phyloP scores from a whole-genome alignment of 2,113 vertebrate genomes.

The Tympanuchus pallidicinctus region DNA sequence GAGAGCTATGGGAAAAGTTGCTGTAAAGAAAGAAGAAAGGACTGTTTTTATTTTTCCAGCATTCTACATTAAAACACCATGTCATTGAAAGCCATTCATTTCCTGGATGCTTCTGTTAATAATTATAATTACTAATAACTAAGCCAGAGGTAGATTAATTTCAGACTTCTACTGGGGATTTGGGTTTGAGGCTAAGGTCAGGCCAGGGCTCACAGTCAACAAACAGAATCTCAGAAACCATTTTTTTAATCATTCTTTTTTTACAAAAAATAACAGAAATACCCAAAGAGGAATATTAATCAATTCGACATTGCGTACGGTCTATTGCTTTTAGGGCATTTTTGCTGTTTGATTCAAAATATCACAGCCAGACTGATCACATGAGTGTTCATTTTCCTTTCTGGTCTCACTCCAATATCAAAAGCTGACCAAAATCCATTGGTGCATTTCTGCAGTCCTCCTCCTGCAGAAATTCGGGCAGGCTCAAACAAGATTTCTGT shows the following conservation, averaged over 20 bases:
- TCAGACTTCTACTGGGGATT: constrained; percentile 50
- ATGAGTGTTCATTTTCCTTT: not conserved
- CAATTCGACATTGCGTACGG: constrained; percentile 20
- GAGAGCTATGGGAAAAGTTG: not conserved
- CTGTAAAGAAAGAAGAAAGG: not conserved
- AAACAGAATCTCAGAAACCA: constrained; percentile 46
- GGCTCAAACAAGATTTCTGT: not conserved
- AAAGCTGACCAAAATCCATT: not conserved
- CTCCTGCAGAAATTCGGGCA: not conserved
- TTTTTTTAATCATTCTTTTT: constrained; percentile 43
- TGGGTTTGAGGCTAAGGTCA: constrained; percentile 66
- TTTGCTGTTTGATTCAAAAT: not conserved
- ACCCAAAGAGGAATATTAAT: constrained; percentile 37
- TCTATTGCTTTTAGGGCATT: not conserved
- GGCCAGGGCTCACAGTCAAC: constrained; percentile 61
- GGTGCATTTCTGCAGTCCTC: not conserved
- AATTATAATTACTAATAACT: constrained; percentile 62
- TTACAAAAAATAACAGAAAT: constrained; percentile 49
- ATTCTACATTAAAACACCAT: not conserved
- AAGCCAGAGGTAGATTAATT: constrained; percentile 46
- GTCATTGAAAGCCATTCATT: constrained; percentile 15
- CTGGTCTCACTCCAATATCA: not conserved
- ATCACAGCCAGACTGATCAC: not conserved
- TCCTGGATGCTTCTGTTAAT: constrained; percentile 49
- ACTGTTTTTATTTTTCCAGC: not conserved